Conservation (phyloP, 2,888 invertebrate genomes). For the Drosophila falleni region DNA sequence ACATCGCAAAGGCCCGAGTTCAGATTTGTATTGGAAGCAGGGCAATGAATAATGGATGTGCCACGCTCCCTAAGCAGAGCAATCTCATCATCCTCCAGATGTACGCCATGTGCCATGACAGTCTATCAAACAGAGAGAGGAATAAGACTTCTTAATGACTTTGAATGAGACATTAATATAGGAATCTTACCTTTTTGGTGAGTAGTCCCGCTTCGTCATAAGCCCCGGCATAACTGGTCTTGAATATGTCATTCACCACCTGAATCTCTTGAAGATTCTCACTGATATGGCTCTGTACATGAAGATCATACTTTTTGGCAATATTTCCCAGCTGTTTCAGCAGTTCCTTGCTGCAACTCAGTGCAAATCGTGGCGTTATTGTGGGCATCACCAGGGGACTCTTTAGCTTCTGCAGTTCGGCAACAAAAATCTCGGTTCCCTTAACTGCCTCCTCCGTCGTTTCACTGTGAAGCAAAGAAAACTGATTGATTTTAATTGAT, state of each 20-base stretch:
- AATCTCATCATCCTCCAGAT: constrained; percentile 90
- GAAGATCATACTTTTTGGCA: constrained; percentile 89
- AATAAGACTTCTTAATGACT: not conserved
- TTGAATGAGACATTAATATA: not conserved
- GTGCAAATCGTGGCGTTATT: constrained; percentile 94
- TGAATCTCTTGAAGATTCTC: constrained; percentile 92
- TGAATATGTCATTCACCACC: constrained; percentile 87
- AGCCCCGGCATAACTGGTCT: constrained; percentile 89
- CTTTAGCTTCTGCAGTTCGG: constrained; percentile 86
- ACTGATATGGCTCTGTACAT: constrained; percentile 95
- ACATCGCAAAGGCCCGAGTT: constrained; percentile 94
- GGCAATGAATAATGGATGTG: constrained; percentile 93
- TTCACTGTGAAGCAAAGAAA: constrained; percentile 87
- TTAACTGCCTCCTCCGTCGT: constrained; percentile 88
- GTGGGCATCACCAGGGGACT: constrained; percentile 90
- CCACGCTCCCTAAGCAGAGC: constrained; percentile 87
- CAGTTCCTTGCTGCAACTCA: constrained; percentile 91
- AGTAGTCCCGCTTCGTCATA: constrained; percentile 91
- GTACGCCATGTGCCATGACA: constrained; percentile 93
- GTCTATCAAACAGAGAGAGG: constrained; percentile 81
- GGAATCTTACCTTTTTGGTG: constrained; percentile 88
- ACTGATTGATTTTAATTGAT: constrained; percentile 1
- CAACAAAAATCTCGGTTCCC: constrained; percentile 89
- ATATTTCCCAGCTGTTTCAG: constrained; percentile 89
- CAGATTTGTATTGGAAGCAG: constrained; percentile 93